Percentiles rank a stretch among this genome's conserved stretches.
phyloP scores from a whole-genome alignment of 2,888 invertebrate species.

The Euproctis similis region DNA sequence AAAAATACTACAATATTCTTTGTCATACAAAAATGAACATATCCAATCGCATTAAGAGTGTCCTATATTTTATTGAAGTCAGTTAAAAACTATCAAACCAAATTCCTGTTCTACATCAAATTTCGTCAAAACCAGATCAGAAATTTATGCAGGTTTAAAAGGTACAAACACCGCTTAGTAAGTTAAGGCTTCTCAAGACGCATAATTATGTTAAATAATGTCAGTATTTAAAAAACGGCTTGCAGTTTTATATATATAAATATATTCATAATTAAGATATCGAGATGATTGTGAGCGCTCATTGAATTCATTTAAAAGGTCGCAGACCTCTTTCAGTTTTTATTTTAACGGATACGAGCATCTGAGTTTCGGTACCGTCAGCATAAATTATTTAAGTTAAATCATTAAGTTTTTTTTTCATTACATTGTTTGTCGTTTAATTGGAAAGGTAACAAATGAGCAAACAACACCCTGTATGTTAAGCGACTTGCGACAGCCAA shows the following conservation, averaged over 20 bases:
- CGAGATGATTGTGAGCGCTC: constrained; percentile 32
- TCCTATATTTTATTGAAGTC: no score
- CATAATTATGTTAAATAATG: neutral
- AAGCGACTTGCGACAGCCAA: no score
- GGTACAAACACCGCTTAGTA: neutral
- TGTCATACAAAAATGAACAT: no score
- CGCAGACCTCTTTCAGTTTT: constrained; percentile 47
- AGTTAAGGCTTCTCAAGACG: neutral
- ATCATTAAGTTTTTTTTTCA: neutral
- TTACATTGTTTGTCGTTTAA: no score
- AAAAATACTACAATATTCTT: no score
- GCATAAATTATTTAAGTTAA: constrained; percentile 9
- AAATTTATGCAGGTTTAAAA: no score
- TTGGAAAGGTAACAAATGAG: no score
- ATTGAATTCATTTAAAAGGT: constrained; percentile 49
- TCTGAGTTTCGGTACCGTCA: constrained; percentile 45
- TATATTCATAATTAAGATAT: constrained; percentile 28
- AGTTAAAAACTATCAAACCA: no score
- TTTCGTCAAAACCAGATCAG: no score
- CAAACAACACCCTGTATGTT: no score
- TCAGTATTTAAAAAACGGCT: constrained; percentile 3
- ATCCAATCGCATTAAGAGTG: no score
- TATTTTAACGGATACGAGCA: constrained; percentile 54
- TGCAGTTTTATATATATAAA: constrained; percentile 9
- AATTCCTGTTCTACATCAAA: no score